Evolutionary conservation across 2,113 vertebrate species (phyloP), one percentile per base, ranked within the genome.

Genomic region (Eidolon helvum): DNA sequence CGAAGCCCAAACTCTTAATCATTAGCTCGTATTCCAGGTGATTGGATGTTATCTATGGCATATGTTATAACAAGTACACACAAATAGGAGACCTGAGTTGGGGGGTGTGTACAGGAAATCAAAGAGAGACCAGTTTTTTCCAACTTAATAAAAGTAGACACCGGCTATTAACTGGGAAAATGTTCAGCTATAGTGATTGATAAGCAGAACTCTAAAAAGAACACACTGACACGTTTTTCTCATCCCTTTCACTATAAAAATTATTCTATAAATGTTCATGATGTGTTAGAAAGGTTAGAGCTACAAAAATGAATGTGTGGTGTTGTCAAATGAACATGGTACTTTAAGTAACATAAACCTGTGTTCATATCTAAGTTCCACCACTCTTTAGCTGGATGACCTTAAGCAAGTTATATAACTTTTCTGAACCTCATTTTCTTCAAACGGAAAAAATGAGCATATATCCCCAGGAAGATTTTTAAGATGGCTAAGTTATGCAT

Each of bases 61-160:
- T 26, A 0, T 53, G 11, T 24, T 71, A 15, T 22, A 88, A 77
- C 43, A 85, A 38, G 45, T 61, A 71, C 12, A 75, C 14, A 78
- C 26, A 74, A 40, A 33, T 6, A 68, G 85, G 19, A 75, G 88
- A 33, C 30, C 15, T 12, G 43, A 35, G n/a, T 5, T 2, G 9
- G 10, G 11, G 21, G 10, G 0, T 24, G 1, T 63, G 1, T 71
- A 33, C 7, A 48, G 48, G 8, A 87, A 94, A 61, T 85, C 72
- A 57, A 43, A 38, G 14, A 50, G 24, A 79, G 24, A 66, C 30
- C 18, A 35, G 7, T 48, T 90, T 28, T 91, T 88, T 43, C 77
- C 19, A 78, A 55, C 28, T 82, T 91, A 90, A 94, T 91, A 48
- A 90, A 96, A 89, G 61, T 26, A 78, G 53, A 85, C 80, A 88